Evolutionary conservation across 2,888 invertebrate species (phyloP).

Genomic region (Chymomyza caudatula): DNA sequence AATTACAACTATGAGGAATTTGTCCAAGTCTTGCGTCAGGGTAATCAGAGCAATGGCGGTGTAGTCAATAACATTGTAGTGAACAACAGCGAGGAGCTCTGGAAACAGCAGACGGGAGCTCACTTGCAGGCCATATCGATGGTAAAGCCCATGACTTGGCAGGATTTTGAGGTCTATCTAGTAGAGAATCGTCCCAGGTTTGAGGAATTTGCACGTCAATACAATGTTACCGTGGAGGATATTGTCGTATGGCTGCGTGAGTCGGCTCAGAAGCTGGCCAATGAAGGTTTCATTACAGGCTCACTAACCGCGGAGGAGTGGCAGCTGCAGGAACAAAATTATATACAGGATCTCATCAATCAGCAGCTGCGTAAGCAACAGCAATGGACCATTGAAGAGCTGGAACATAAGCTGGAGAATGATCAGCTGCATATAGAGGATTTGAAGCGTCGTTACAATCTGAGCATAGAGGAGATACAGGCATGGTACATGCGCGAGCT

Average conservation of each 20-base stretch:
- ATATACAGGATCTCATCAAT: slow-evolving; percentile 67
- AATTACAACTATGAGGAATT: slow-evolving; percentile 45
- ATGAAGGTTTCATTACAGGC: slow-evolving; percentile 58
- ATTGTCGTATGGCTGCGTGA: slow-evolving; percentile 67
- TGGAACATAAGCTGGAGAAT: slow-evolving; percentile 60
- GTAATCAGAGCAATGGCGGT: slow-evolving; percentile 6
- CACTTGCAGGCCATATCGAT: slow-evolving; percentile 58
- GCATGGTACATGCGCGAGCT: slow-evolving; percentile 71
- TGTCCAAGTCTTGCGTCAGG: slow-evolving; percentile 36
- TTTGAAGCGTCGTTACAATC: slow-evolving; percentile 59
- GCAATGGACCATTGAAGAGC: slow-evolving; percentile 74
- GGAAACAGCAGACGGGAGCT: slow-evolving; percentile 63
- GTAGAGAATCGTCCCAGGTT: slow-evolving; percentile 52
- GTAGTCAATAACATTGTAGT: slow-evolving; percentile 1
- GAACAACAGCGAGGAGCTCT: slow-evolving; percentile 23
- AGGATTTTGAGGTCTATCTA: slow-evolving; percentile 69
- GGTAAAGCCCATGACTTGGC: slow-evolving; percentile 59
- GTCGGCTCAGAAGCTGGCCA: slow-evolving; percentile 51
- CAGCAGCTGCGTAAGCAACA: slow-evolving; percentile 55
- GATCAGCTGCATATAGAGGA: slow-evolving; percentile 62
- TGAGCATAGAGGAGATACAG: slow-evolving; percentile 63
- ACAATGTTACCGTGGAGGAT: slow-evolving; percentile 65
- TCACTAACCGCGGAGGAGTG: slow-evolving; percentile 55
- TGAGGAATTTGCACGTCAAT: slow-evolving; percentile 65
- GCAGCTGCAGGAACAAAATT: slow-evolving; percentile 62